Evolutionary conservation across 2,113 vertebrate species (phyloP), one percentile per base, ranked within the genome.

Genomic region (Irena cyanogastra): DNA sequence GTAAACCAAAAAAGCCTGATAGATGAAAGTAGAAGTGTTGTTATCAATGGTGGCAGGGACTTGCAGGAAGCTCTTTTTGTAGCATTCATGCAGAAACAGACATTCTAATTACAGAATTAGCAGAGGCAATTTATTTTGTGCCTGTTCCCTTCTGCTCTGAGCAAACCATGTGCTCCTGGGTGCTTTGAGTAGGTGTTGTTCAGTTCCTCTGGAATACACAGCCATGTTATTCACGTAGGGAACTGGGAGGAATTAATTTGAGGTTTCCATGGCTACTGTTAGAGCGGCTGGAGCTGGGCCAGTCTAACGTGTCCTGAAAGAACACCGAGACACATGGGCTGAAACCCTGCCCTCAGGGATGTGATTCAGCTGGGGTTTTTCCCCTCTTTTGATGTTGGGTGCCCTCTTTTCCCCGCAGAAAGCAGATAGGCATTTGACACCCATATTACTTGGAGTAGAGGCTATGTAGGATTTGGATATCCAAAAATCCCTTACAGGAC

Each of bases 241-340:
- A 92, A 27, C 75, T n/a, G 72, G 76, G 54, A 90, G 80, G 91
- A 92, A 93, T 92, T 93, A 88, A 74, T 94, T 80, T 85, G 71
- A 10, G 7, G 90, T 96, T 95, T 83, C 87, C 31, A 83, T 96
- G 81, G 93, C 79, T 90, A 80, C 91, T 7, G 50, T 54, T 90
- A 24, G 12, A 65, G 88, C 63, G 0, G 64, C 88, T 96, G 93
- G 95, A 92, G 47, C 76, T 30, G 39, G 64, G 95, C 93, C 85
- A 95, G 52, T 44, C 42, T 66, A 54, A 78, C 17, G 11, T 90
- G 75, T 95, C 87, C 87, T 95, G 85, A 91, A 91, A 90, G 94
- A 93, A 92, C 83, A 88, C 66, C 1, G 23, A 82, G 88, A 50
- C 23, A 60, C 74, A 21, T 0, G 1, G 70, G 89, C 64, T 83